These are phyloP conservation scores for Beris morrisii DNA, from an alignment of 2,888 invertebrate genomes.

Conservation along the genomic window DNA sequence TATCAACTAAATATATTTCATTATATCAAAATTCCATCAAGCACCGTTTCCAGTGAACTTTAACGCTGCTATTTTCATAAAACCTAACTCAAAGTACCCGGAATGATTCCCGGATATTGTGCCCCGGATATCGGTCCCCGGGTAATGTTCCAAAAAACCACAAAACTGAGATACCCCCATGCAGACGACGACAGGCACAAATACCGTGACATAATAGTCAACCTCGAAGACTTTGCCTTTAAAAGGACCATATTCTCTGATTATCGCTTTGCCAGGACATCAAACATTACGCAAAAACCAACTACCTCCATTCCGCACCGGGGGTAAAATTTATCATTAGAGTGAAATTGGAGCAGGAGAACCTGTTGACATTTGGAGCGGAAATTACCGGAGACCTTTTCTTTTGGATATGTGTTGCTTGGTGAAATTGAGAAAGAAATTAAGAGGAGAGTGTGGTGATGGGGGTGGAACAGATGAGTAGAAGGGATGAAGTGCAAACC, in stretches of 20 bases:
- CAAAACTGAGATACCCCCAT: not conserved
- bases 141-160: slow-evolving; percentile 20
- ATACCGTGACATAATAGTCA: not conserved
- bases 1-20: too few relatives aligned
- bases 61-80: too few relatives aligned
- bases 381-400: not conserved
- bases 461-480: not conserved
- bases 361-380: not conserved
- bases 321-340: not conserved
- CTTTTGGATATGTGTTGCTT: not conserved
- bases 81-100: not conserved
- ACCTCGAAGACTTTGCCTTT: not conserved
- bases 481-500: too few relatives aligned
- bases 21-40: too few relatives aligned
- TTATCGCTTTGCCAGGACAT: slow-evolving; percentile 18
- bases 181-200: not conserved
- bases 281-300: slow-evolving; percentile 5
- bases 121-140: slow-evolving; percentile 14
- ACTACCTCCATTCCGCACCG: not conserved
- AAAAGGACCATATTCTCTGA: slow-evolving; percentile 3
- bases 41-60: too few relatives aligned
- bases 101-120: slow-evolving; percentile 19
- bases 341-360: not conserved
- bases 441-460: not conserved
- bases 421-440: not conserved